These are phyloP conservation scores for Volucella bombylans DNA, from an alignment of 2,888 invertebrate species.

Conservation along the genomic window DNA sequence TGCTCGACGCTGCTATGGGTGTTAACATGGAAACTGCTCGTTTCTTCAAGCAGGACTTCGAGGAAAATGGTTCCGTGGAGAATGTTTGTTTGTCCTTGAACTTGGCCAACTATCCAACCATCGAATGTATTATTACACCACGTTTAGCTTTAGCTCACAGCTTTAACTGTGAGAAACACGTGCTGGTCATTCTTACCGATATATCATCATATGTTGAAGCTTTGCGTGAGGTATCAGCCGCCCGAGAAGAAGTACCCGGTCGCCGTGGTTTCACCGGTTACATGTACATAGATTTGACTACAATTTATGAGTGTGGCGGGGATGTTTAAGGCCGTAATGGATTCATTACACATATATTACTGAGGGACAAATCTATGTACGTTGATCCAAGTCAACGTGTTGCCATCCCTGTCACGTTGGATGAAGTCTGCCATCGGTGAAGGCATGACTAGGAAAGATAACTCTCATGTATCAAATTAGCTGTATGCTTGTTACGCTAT, in stretches of 20 bases:
- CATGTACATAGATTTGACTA: constrained; percentile 99
- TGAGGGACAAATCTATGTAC: constrained; percentile 99
- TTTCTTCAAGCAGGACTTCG: too few species aligned
- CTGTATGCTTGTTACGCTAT: constrained; percentile 99
- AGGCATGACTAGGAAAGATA: constrained; percentile 99
- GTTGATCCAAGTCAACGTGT: too few species aligned
- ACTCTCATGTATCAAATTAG: constrained; percentile 99
- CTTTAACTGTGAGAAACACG: constrained; percentile 99
- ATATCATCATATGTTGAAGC: constrained; percentile 99
- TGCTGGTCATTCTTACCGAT: constrained; percentile 98
- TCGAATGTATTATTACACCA: constrained; percentile 93
- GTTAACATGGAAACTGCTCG: too few species aligned
- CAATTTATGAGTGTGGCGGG: constrained; percentile 99
- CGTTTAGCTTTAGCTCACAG: constrained; percentile 98
- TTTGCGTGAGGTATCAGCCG: constrained; percentile 99
- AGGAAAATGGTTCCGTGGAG: too few species aligned
- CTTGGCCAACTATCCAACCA: too few species aligned
- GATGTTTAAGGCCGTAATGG: constrained; percentile 99
- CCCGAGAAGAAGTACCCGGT: constrained; percentile 99
- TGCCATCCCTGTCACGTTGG: constrained; percentile 98
- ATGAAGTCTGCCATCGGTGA: too few species aligned
- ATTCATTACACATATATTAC: constrained; percentile 99
- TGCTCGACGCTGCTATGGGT: too few species aligned
- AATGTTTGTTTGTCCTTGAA: too few species aligned
- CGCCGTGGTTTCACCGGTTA: constrained; percentile 99